phyloP scores from a whole-genome alignment of 2,888 invertebrate species.

The Mechanitis mazaeus region DNA sequence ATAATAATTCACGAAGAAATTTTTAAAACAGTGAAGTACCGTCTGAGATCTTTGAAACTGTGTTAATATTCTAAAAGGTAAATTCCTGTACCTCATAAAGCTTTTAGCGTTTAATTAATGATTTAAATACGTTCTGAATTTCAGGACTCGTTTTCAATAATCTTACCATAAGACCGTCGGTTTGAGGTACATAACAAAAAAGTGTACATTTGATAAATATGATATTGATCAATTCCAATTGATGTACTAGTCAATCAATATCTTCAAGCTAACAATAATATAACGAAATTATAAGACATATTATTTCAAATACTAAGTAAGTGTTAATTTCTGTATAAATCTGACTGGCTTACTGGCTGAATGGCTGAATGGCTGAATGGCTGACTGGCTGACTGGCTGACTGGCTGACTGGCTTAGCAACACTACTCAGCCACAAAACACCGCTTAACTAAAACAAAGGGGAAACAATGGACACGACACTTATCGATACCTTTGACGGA shows the following conservation, averaged over 20 bases:
- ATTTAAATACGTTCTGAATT: slow-evolving; percentile 10
- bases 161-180: neutral
- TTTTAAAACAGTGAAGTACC: neutral
- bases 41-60: neutral
- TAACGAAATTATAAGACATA: too few species aligned
- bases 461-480: slow-evolving; percentile 30
- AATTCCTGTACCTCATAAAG: slow-evolving; percentile 16
- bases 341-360: too few species aligned
- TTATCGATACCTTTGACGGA: slow-evolving; percentile 38
- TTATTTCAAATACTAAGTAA: too few species aligned
- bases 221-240: neutral
- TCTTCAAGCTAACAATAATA: too few species aligned
- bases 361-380: too few species aligned
- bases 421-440: slow-evolving; percentile 22
- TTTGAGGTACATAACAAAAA: neutral
- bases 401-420: neutral
- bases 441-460: slow-evolving; percentile 28
- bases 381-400: neutral
- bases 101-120: slow-evolving; percentile 21
- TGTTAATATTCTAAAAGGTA: neutral
- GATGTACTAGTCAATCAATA: neutral
- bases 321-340: too few species aligned
- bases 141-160: neutral
- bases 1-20: neutral
- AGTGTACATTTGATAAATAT: too few species aligned